Evolutionary conservation across 2,888 invertebrate genomes (phyloP).

Genomic region (Cenopis cana): DNA sequence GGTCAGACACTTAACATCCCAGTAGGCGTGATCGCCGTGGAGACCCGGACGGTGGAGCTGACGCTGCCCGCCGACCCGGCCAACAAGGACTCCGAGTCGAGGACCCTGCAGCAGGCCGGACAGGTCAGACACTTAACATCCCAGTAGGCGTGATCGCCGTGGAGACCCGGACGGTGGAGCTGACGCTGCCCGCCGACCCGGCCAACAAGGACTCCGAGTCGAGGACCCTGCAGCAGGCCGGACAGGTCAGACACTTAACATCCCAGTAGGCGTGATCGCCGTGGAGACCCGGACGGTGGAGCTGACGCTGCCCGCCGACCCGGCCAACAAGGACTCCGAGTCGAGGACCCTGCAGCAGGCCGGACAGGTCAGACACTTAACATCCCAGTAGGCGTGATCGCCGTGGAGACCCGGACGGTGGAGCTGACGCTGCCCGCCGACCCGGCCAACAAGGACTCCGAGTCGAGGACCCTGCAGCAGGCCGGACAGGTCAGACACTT

Average conservation of each 20-base stretch:
- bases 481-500: constrained; percentile 73
- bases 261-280: constrained; percentile 98
- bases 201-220: constrained; percentile 99
- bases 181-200: constrained; percentile 98
- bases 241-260: constrained; percentile 88
- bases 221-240: constrained; percentile 87
- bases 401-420: constrained; percentile 82
- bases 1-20: constrained; percentile 93
- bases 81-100: constrained; percentile 98
- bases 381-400: constrained; percentile 98
- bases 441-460: constrained; percentile 99
- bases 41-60: constrained; percentile 97
- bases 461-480: constrained; percentile 90
- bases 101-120: constrained; percentile 86
- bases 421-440: constrained; percentile 96
- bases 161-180: constrained; percentile 97
- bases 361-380: constrained; percentile 71
- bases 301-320: constrained; percentile 97
- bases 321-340: constrained; percentile 98
- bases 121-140: constrained; percentile 90
- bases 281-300: constrained; percentile 74
- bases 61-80: constrained; percentile 99
- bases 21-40: constrained; percentile 98
- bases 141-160: constrained; percentile 98
- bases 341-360: constrained; percentile 89